Base-by-base conservation (phyloP, 1,140 invertebrate genomes). In the Aphidius ervi region DNA sequence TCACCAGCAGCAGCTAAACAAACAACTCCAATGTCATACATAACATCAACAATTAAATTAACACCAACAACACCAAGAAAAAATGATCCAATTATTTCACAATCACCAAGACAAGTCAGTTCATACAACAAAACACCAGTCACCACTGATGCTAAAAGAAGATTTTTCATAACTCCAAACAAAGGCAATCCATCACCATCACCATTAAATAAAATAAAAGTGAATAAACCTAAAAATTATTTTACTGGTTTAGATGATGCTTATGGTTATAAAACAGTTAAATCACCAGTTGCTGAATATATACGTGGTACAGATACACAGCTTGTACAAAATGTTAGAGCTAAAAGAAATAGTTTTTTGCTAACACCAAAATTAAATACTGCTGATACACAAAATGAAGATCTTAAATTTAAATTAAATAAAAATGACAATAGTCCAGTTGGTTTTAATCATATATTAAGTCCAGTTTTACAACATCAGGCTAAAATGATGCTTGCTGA, bases 201-300 rank as follows among this genome's bases (percentile, higher is more conserved):
- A 31, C 23, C 23, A 31, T 4, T 31, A 3, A 31, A 31, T 31
- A 31, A 31, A 31, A 3, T 31, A 31, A 31, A 31, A 31, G 2
- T 31, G 1, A 31, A 31, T 31, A 31, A 31, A 31, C 23, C 23
- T 31, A 31, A 31, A 31, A 31, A 31, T 31, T 31, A 31, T 31
- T 20, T 54, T 16, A 7, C 37, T 16, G 52, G 52, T 8, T 41
- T 23, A 31, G 49, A n/a, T 9, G 52, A 9, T 6, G n/a, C 40
- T 42, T 42, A 54, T 16, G 16, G n/a, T 41, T 54, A 54, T 42
- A 39, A 16, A 9, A 54, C 52, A 9, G 40, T 54, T 9, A 54
- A 42, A 40, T 54, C 52, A 43, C 52, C 52, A 6, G 52, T 54
- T 16, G 39, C 52, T 42, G 52, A 54, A 23, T 54, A 54, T 40